Base-by-base conservation (phyloP, 2,888 invertebrate species). In the Colostygia pectinataria region DNA sequence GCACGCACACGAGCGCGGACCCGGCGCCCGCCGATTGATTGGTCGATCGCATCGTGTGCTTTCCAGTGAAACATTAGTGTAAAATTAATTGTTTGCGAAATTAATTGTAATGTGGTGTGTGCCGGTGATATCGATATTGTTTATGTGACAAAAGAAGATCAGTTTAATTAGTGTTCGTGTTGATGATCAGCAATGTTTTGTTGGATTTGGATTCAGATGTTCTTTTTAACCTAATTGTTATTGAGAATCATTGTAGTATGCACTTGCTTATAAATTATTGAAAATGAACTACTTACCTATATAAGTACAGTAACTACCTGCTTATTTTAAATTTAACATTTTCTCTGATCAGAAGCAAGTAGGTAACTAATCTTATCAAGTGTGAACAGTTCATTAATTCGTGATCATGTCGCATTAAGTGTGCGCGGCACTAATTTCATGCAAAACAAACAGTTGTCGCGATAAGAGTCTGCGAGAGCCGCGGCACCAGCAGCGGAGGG, bases 381-480 rank as follows among this genome's bases (percentile, higher is more conserved):
- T 60, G 44, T 52, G 50, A 65, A 61, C 55, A 68, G 71, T 77
- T 77, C 55, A 79, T 79, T 74, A 78, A 77, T 77, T 80, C 67
- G 65, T 68, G 71, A 80, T 77, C 75, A 73, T 75, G 76, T 77
- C 73, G 71, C 58, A 70, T 71, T 70, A 78, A 78, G 61, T 74
- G 66, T 69, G 66, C 60, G 77, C 73, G 76, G 73, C 79, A 78
- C 66, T 82, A 83, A 82, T 83, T 80, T 80, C 62, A 77, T 82
- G 77, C 77, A 81, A 86, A 85, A 85, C 80, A 83, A 86, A 86
- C 82, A 83, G 53, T 61, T 61, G 61, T 58, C 55, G 67, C 63
- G 81, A 84, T 83, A 84, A 82, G 80, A 75, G 67, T 48, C 66
- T 57, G 69, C 72, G 74, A 73, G 69, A 65, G 68, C 58, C 57